Percentiles rank a stretch among this genome's conserved stretches.
phyloP scores from a whole-genome alignment of 2,888 invertebrate genomes.

The Hirtodrosophila alboralis region DNA sequence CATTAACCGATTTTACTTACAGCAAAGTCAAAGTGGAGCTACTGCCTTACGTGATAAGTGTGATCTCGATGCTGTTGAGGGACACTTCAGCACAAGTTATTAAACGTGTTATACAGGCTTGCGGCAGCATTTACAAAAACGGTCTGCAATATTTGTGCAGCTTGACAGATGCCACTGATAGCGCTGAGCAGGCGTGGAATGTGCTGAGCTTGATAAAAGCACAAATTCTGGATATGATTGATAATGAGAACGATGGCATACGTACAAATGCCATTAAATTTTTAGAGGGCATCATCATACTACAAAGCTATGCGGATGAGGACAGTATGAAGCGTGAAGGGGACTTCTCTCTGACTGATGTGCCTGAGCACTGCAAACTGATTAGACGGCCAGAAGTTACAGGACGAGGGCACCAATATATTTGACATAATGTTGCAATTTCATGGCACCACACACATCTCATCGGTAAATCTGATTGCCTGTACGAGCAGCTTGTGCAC shows the following conservation, averaged over 20 bases:
- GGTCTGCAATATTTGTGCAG: slow-evolving; percentile 91
- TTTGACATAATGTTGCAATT: slow-evolving; percentile 96
- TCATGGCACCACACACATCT: slow-evolving; percentile 97
- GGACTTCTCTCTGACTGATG: slow-evolving; percentile 93
- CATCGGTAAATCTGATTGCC: slow-evolving; percentile 97
- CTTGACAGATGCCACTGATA: slow-evolving; percentile 87
- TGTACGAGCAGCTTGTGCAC: slow-evolving; percentile 96
- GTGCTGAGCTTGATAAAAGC: slow-evolving; percentile 92
- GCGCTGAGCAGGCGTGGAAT: slow-evolving; percentile 95
- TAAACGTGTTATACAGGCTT: slow-evolving; percentile 95
- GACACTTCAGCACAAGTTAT: slow-evolving; percentile 93
- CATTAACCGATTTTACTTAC: slow-evolving; percentile 83
- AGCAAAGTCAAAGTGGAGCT: slow-evolving; percentile 93
- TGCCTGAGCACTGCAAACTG: slow-evolving; percentile 92
- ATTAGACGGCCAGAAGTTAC: slow-evolving; percentile 91
- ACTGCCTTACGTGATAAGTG: slow-evolving; percentile 91
- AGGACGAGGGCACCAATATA: slow-evolving; percentile 87
- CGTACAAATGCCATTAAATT: slow-evolving; percentile 98
- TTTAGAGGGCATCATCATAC: slow-evolving; percentile 92
- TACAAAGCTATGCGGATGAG: slow-evolving; percentile 92
- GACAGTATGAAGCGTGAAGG: slow-evolving; percentile 86
- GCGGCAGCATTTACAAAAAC: slow-evolving; percentile 93
- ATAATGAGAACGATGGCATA: slow-evolving; percentile 98
- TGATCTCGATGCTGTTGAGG: slow-evolving; percentile 90
- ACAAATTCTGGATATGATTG: slow-evolving; percentile 94